Evolutionary conservation across 2,888 invertebrate species (phyloP).

Genomic region (Lacanobia oleracea): DNA sequence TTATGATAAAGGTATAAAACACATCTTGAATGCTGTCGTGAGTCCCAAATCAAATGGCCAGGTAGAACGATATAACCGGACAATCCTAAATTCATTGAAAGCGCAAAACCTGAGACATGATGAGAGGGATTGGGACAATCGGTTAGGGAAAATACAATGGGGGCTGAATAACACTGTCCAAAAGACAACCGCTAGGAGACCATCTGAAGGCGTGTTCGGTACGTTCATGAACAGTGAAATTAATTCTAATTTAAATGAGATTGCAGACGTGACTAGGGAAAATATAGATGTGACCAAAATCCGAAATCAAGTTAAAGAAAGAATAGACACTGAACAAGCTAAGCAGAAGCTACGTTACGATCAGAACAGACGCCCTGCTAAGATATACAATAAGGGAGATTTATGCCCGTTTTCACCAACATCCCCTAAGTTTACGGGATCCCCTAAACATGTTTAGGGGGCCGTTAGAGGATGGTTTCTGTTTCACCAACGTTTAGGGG

Average conservation of each 20-base stretch:
- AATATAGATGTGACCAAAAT: too few relatives aligned
- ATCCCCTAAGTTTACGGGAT: too few relatives aligned
- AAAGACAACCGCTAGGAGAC: not conserved
- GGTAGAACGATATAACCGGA: not conserved
- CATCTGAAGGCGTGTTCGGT: not conserved
- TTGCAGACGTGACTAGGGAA: not conserved
- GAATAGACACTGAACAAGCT: not conserved
- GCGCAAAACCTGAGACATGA: not conserved
- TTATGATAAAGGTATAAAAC: not conserved
- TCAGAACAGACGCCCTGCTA: not conserved
- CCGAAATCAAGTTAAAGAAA: not conserved
- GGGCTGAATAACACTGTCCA: not conserved
- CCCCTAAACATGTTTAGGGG: too few relatives aligned
- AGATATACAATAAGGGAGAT: not conserved
- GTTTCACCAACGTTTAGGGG: too few relatives aligned
- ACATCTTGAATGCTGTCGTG: not conserved
- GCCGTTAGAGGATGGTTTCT: too few relatives aligned
- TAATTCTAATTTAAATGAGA: not conserved
- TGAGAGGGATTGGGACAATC: not conserved
- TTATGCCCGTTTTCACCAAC: too few relatives aligned
- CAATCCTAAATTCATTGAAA: slow-evolving; percentile 3
- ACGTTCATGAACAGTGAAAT: not conserved
- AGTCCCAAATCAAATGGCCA: not conserved
- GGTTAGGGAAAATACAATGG: not conserved
- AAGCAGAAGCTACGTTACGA: slow-evolving; percentile 1